Evolutionary conservation across 1,140 invertebrate species (phyloP).

Genomic region (Bombus haemorrhoidalis): DNA sequence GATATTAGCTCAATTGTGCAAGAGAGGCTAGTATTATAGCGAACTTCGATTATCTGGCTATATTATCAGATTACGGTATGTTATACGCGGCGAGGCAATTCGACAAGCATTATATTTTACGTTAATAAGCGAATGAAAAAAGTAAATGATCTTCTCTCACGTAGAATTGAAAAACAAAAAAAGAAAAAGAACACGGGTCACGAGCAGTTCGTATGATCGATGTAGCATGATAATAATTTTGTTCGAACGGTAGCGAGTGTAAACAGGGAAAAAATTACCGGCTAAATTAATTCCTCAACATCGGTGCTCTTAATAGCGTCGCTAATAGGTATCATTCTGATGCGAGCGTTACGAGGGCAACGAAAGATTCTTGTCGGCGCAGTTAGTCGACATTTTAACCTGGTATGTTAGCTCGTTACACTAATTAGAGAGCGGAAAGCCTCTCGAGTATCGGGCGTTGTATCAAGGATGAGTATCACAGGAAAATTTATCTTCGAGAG

Average conservation of each 20-base stretch:
- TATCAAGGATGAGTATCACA: constrained; percentile 20
- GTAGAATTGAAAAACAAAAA: no score
- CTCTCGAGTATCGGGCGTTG: constrained; percentile 15
- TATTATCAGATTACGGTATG: no score
- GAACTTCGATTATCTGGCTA: no score
- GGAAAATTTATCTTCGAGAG: not conserved
- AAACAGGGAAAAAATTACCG: not conserved
- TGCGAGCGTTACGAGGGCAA: constrained; percentile 7
- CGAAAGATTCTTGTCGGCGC: constrained; percentile 37
- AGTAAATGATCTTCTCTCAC: no score
- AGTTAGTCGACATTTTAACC: constrained; percentile 33
- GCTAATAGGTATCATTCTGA: constrained; percentile 41
- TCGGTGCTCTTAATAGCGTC: constrained; percentile 8
- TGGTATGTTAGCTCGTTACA: constrained; percentile 48
- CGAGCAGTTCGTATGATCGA: not conserved
- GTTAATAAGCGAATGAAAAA: no score
- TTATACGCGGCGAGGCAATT: no score
- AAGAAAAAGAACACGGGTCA: not conserved
- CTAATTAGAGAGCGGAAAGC: constrained; percentile 53
- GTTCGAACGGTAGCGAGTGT: not conserved
- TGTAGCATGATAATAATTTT: not conserved
- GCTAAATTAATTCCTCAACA: constrained; percentile 44
- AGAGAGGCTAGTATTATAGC: no score
- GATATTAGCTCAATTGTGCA: no score
- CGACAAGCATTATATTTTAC: no score